A percentile compares a stretch with the other conserved stretches of the same genome.
Evolutionary conservation across 2,888 invertebrate genomes (phyloP).

Genomic region (Megaustenia siamemsis): DNA sequence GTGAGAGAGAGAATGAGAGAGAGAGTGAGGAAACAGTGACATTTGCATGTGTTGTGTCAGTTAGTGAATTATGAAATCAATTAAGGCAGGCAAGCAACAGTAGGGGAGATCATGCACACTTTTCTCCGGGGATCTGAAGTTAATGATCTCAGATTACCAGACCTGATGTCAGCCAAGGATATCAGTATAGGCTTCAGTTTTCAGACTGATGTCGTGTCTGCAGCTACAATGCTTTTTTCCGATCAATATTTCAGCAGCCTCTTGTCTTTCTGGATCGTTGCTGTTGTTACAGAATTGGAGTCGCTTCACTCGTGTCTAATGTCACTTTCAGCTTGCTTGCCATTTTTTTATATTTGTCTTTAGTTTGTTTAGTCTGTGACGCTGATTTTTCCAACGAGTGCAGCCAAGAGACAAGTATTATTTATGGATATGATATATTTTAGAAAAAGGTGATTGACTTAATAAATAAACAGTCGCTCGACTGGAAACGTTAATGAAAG

Average conservation of each 20-base stretch:
- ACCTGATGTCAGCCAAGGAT: neutral
- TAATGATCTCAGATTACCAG: slow-evolving; percentile 4
- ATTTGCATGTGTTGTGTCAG: neutral
- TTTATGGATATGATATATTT: no score
- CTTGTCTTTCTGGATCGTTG: neutral
- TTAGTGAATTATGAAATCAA: slow-evolving; percentile 5
- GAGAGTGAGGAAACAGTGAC: neutral
- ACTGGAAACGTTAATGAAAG: no score
- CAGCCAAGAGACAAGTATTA: no score
- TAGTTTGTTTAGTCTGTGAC: no score
- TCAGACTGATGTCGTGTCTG: neutral
- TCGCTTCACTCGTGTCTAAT: neutral
- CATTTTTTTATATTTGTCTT: no score
- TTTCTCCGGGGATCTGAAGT: neutral
- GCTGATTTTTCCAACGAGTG: no score
- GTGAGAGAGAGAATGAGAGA: neutral
- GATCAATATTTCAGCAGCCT: neutral
- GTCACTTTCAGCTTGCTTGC: no score
- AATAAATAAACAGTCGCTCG: no score
- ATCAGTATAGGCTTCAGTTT: neutral
- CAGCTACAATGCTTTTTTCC: no score
- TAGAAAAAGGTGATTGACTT: no score
- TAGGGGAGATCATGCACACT: neutral
- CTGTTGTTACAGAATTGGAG: neutral
- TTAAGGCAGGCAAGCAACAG: neutral